phyloP scores from a whole-genome alignment of 2,797 vertebrate genomes.

The Rhynchonycteris naso region DNA sequence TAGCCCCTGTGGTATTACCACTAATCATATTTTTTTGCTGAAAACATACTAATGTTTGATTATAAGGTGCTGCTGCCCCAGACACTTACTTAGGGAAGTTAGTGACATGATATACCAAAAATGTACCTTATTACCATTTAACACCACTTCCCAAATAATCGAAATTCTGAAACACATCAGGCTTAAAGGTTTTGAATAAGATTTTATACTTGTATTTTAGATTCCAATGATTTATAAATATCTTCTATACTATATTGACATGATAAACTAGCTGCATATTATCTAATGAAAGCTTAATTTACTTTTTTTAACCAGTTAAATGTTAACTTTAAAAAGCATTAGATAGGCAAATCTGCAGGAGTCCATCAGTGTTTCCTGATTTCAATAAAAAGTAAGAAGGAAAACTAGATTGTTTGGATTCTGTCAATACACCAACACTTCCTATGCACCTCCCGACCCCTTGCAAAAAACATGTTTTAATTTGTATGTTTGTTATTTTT shows the following conservation, averaged over 20 bases:
- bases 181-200: not conserved
- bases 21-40: not conserved
- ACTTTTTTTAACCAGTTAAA: not conserved
- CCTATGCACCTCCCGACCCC: not conserved
- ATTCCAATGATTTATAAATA: slow-evolving; percentile 37
- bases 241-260: not conserved
- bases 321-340: slow-evolving; percentile 40
- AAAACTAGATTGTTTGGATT: not conserved
- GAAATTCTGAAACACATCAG: slow-evolving; percentile 43
- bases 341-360: not conserved
- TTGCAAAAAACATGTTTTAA: not conserved
- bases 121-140: not conserved
- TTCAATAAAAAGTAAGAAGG: not conserved
- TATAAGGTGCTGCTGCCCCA: not conserved
- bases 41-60: slow-evolving; percentile 28
- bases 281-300: not conserved
- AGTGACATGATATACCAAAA: not conserved
- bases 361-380: not conserved
- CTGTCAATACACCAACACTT: not conserved
- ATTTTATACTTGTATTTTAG: slow-evolving; percentile 38
- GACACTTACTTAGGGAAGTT: not conserved
- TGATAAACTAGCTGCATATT: not conserved
- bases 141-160: not conserved
- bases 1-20: not conserved
- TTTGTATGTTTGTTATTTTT: not conserved